Conservation (phyloP, 2,888 invertebrate species). For the Plagiodera versicolora region DNA sequence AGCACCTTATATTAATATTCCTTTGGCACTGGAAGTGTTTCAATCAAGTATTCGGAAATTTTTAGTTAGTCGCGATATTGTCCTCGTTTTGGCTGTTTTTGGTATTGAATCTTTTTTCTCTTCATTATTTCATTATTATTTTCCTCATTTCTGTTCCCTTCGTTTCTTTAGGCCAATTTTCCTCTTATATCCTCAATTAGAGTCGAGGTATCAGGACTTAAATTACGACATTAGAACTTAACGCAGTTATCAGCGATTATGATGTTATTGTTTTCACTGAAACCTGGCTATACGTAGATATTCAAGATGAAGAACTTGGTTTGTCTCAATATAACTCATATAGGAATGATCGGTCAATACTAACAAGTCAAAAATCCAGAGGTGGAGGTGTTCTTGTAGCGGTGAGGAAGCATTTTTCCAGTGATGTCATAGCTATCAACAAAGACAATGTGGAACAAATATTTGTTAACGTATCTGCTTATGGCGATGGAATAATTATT, state of each 20-base stretch:
- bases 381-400: neutral
- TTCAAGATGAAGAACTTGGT: neutral
- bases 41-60: no score
- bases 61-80: no score
- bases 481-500: neutral
- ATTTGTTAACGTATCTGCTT: neutral
- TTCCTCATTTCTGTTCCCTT: no score
- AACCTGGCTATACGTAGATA: neutral
- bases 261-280: neutral
- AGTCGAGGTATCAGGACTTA: neutral
- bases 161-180: no score
- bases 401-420: neutral
- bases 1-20: no score
- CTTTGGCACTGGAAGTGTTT: no score
- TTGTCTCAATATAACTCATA: no score
- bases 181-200: no score
- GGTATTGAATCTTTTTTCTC: no score
- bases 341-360: neutral
- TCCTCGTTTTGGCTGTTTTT: no score
- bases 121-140: no score
- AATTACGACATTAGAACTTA: neutral
- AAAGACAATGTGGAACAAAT: neutral
- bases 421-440: neutral
- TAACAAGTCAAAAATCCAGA: neutral
- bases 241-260: neutral